phyloP scores from a whole-genome alignment of 2,888 invertebrate genomes.

The Andrena marginata region DNA sequence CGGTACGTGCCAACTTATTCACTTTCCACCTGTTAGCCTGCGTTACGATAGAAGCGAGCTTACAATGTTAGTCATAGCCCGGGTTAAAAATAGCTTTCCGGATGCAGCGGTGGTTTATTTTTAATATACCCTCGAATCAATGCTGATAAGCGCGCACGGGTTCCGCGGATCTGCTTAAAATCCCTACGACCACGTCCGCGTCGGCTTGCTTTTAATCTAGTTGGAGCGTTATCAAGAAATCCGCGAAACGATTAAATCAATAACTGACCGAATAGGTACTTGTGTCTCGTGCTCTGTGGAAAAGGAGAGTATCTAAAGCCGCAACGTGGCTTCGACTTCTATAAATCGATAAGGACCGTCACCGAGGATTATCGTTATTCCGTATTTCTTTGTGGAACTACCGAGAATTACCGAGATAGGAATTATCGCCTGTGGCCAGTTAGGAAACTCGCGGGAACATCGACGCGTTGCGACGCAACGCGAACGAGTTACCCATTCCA shows the following conservation, averaged over 20 bases:
- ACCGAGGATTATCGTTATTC: neutral
- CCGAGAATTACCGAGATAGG: neutral
- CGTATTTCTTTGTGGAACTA: neutral
- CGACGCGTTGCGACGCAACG: neutral
- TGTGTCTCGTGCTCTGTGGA: too few species aligned
- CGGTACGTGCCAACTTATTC: constrained; percentile 53
- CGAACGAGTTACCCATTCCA: constrained; percentile 10
- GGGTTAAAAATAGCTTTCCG: constrained; percentile 69
- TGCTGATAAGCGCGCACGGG: constrained; percentile 19
- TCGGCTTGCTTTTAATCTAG: neutral
- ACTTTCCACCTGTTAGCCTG: constrained; percentile 74
- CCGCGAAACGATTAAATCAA: too few species aligned
- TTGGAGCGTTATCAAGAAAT: neutral
- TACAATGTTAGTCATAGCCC: constrained; percentile 65
- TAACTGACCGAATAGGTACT: too few species aligned
- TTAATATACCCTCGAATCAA: constrained; percentile 26
- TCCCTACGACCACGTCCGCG: neutral
- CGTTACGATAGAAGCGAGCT: constrained; percentile 48
- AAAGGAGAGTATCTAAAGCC: too few species aligned
- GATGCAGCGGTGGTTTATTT: constrained; percentile 65
- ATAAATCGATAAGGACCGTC: neutral
- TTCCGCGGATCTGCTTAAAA: neutral
- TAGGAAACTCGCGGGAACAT: constrained; percentile 28
- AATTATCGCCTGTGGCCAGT: constrained; percentile 9
- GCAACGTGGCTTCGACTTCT: too few species aligned